Conservation (phyloP, 2,113 vertebrate species). For the Tringa solitaria region DNA sequence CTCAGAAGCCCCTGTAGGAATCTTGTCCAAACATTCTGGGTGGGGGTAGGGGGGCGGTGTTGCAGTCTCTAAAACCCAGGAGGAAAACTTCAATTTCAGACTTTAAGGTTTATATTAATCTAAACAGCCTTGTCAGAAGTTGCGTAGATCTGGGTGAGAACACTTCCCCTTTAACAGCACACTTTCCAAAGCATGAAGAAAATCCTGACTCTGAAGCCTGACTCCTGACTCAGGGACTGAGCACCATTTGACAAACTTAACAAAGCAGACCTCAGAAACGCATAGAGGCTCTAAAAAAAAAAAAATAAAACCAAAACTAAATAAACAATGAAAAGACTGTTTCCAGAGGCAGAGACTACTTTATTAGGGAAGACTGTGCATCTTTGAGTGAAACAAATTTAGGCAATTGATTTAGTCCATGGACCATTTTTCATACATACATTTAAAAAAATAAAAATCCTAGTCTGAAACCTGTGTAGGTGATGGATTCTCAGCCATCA, state of each 20-base stretch:
- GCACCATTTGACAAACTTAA: neutral
- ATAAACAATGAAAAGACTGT: neutral
- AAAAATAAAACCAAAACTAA: neutral
- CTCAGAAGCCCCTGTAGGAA: neutral
- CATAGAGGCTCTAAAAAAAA: neutral
- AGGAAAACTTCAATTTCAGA: neutral
- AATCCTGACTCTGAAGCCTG: neutral
- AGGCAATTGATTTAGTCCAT: neutral
- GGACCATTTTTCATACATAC: rapidly evolving
- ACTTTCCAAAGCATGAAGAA: neutral
- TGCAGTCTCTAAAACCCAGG: neutral
- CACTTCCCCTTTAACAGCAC: neutral
- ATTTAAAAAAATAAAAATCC: neutral
- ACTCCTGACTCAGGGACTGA: neutral
- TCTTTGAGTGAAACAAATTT: neutral
- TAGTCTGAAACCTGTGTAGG: neutral
- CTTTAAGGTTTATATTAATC: neutral
- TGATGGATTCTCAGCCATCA: neutral
- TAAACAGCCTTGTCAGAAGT: neutral
- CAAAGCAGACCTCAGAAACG: neutral
- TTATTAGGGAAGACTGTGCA: neutral
- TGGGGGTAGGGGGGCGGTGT: rapidly evolving
- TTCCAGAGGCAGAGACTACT: neutral
- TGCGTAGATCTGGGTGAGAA: neutral
- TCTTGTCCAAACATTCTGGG: neutral